These are phyloP conservation scores for Ceratosolen fusciceps DNA, from an alignment of 1,140 invertebrate species.

Conservation along the genomic window DNA sequence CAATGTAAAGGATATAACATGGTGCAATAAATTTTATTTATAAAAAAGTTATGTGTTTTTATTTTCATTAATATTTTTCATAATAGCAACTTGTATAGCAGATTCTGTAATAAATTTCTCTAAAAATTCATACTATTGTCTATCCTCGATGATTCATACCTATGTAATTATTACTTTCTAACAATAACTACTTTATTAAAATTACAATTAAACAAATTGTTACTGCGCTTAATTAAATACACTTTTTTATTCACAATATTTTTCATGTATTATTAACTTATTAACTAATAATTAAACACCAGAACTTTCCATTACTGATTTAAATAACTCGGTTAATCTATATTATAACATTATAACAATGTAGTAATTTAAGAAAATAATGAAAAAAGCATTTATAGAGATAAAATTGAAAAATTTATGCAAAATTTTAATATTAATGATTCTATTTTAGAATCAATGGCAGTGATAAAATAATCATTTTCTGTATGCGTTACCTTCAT, in stretches of 20 bases:
- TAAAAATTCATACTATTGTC: constrained; percentile 49
- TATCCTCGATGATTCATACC: constrained; percentile 51
- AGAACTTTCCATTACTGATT: too few species aligned
- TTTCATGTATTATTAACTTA: too few species aligned
- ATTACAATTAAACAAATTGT: constrained; percentile 25
- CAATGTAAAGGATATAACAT: constrained; percentile 22
- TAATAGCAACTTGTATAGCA: constrained; percentile 56
- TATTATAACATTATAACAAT: too few species aligned
- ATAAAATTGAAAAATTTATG: too few species aligned
- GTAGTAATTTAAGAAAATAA: too few species aligned
- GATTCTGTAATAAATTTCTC: constrained; percentile 53
- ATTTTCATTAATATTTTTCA: constrained; percentile 53
- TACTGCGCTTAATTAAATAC: background rate
- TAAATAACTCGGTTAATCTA: too few species aligned
- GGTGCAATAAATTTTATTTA: constrained; percentile 32
- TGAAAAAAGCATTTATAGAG: too few species aligned
- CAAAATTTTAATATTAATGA: too few species aligned
- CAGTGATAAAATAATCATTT: too few species aligned
- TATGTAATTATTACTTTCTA: constrained; percentile 55
- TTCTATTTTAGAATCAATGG: too few species aligned
- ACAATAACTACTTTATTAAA: constrained; percentile 37
- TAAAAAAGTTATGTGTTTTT: constrained; percentile 58
- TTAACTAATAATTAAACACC: too few species aligned
- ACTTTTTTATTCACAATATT: background rate
- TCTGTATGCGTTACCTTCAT: too few species aligned